Evolutionary conservation across 2,888 invertebrate genomes (phyloP).

Genomic region (Steinernema hermaphroditum): DNA sequence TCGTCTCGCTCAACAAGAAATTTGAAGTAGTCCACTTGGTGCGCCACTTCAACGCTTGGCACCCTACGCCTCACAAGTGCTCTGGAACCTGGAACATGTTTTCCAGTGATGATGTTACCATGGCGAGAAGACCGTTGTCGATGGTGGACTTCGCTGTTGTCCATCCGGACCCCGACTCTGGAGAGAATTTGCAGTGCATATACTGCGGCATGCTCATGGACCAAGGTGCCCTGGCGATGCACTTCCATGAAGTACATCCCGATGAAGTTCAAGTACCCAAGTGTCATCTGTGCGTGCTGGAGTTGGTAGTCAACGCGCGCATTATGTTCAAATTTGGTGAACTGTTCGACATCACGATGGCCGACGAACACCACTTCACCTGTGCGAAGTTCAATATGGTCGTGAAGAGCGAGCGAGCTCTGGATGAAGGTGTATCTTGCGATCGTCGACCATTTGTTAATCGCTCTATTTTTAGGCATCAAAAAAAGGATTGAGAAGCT

Average conservation of each 20-base stretch:
- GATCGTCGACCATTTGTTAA: not conserved
- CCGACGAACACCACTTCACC: constrained; percentile 60
- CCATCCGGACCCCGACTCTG: constrained; percentile 47
- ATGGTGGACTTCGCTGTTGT: constrained; percentile 63
- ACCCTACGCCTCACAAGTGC: constrained; percentile 63
- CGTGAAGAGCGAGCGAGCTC: constrained; percentile 48
- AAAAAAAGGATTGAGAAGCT: constrained; percentile 36
- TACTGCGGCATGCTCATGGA: constrained; percentile 66
- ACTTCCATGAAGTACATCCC: constrained; percentile 64
- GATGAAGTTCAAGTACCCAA: constrained; percentile 65
- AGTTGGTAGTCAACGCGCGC: constrained; percentile 63
- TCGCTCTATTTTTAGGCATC: constrained; percentile 41
- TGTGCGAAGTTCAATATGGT: constrained; percentile 51
- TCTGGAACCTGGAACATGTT: constrained; percentile 56
- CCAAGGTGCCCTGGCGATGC: constrained; percentile 53
- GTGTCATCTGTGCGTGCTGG: constrained; percentile 63
- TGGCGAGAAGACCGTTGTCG: too few relatives aligned
- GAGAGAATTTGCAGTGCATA: constrained; percentile 64
- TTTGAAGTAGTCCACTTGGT: constrained; percentile 65
- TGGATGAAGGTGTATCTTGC: constrained; percentile 51
- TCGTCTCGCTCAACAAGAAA: constrained; percentile 64
- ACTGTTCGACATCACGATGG: constrained; percentile 58
- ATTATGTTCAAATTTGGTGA: constrained; percentile 59
- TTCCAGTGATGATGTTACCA: not conserved
- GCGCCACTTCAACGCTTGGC: constrained; percentile 66